phyloP scores from a whole-genome alignment of 2,888 invertebrate genomes.

The Poecilobothrus nobilitatus region DNA sequence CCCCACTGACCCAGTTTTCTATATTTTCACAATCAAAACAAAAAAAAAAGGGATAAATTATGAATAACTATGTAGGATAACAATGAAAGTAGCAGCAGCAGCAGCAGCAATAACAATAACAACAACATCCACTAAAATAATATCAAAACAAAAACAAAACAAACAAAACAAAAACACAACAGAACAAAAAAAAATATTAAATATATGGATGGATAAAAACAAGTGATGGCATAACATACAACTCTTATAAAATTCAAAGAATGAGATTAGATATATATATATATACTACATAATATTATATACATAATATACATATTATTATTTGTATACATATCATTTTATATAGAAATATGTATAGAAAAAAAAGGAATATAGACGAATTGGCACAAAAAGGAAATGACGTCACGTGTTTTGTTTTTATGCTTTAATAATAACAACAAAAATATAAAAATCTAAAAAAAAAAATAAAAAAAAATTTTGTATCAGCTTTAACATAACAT shows the following conservation, averaged over 20 bases:
- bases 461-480: not conserved
- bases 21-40: not conserved
- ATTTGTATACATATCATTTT: not conserved
- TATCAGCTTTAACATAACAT: not conserved
- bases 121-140: not conserved
- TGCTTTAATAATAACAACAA: not conserved
- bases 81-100: not conserved
- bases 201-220: not conserved
- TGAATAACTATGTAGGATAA: not conserved
- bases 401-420: slow-evolving; percentile 6
- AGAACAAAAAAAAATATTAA: no score
- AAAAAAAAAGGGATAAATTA: not conserved
- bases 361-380: not conserved
- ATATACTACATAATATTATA: no score
- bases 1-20: not conserved
- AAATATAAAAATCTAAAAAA: not conserved
- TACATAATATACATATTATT: no score
- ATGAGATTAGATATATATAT: no score
- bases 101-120: not conserved
- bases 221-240: not conserved
- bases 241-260: no score
- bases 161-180: not conserved
- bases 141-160: not conserved
- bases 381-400: not conserved
- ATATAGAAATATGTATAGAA: not conserved